These are phyloP conservation scores for Augiades crinisus DNA, from an alignment of 2,888 invertebrate species.

Conservation along the genomic window DNA sequence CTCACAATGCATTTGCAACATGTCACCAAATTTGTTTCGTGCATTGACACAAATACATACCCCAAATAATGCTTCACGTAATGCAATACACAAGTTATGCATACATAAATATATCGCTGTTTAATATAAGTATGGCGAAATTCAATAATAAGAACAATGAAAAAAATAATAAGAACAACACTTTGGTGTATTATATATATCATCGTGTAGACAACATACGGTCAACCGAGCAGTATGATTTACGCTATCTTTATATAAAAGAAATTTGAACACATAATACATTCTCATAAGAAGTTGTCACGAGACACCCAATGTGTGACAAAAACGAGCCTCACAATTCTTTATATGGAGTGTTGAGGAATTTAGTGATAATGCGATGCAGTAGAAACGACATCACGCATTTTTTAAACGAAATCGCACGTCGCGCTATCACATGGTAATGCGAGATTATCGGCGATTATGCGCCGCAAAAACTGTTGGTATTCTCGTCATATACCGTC, in stretches of 20 bases:
- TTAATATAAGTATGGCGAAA: no score
- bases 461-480: slow-evolving; percentile 16
- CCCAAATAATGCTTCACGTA: not conserved
- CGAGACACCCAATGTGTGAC: not conserved
- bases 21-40: not conserved
- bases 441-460: slow-evolving; percentile 30
- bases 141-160: no score
- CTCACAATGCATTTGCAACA: not conserved
- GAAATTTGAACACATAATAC: no score
- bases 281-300: not conserved
- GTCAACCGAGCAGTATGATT: no score
- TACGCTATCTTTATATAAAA: no score
- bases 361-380: slow-evolving; percentile 23
- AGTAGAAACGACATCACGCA: slow-evolving; percentile 29
- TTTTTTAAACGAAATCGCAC: slow-evolving; percentile 19
- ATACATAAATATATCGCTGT: no score
- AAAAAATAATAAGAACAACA: no score
- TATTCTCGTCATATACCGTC: slow-evolving; percentile 7
- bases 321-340: not conserved
- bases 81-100: no score
- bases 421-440: slow-evolving; percentile 28
- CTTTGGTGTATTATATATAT: no score
- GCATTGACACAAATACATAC: not conserved
- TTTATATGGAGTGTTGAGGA: slow-evolving; percentile 14
- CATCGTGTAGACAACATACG: no score